Base-by-base conservation (phyloP, 2,888 invertebrate species). In the Pyrochroa serraticornis region DNA sequence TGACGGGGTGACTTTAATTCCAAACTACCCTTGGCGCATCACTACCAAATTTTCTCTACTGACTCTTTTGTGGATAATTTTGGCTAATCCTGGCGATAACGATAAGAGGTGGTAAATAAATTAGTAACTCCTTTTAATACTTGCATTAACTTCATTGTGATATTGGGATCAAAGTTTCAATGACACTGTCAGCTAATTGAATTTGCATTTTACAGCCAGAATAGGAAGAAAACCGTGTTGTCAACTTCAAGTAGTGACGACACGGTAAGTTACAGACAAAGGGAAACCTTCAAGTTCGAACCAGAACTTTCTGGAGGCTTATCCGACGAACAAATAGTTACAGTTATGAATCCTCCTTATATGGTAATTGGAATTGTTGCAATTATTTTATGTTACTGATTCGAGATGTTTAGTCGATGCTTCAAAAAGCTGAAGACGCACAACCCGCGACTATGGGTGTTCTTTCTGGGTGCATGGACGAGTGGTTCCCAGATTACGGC, bases 301-400 rank as follows among this genome's bases (percentile, higher is more conserved):
- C 5, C 22, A 32, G 41, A 45, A 39, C 34, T 41, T n/a, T 53
- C 53, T 46, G 53, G 53, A n/a, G 41, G 39, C 33, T 9, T 53
- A 5, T 53, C 46, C 7, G 46, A 53, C 6, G 38, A 46, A 7
- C 41, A 53, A 35, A 37, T 33, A 12, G 31, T 53, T 2, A 53
- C 46, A 35, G 14, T 41, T 6, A 7, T 46, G 8, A 53, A 53
- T 30, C 7, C 41, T 30, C 41, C 46, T 5, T 13, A 39, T 33
- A 22, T 41, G 7, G 53, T 53, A 41, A 38, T 9, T 37, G 43
- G 7, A 2, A 33, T 35, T 12, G 13, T 46, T 34, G 14, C 2
- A 5, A 36, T 7, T 37, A 48, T 10, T 31, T 39, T 3, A 39
- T n/a, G 7, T 10, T 46, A 36, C 7, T 46, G 7, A 46, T 46